Percentiles rank a stretch among this genome's conserved stretches.
These are phyloP conservation scores for Caloenas nicobarica DNA, from an alignment of 2,113 vertebrate species.

Conservation along the genomic window DNA sequence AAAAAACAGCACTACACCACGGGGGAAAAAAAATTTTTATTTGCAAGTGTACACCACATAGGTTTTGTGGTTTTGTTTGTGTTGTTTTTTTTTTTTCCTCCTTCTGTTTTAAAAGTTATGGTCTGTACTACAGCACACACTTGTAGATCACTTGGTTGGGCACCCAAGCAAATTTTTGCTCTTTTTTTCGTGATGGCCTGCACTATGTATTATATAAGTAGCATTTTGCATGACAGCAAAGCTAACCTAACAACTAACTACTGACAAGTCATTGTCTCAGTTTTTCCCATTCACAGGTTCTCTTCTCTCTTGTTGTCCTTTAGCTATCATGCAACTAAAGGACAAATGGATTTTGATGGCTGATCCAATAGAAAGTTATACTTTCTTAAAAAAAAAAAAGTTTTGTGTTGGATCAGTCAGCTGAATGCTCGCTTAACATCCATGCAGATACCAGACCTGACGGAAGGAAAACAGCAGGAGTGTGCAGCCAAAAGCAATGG, in stretches of 20 bases:
- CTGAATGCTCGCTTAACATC: neutral
- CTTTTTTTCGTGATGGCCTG: neutral
- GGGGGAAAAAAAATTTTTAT: neutral
- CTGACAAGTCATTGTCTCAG: neutral
- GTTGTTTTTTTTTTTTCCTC: neutral
- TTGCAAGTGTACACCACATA: neutral
- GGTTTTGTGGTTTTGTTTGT: no score
- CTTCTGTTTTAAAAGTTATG: neutral
- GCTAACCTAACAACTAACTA: neutral
- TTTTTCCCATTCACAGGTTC: neutral
- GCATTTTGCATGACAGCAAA: neutral
- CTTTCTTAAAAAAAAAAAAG: neutral
- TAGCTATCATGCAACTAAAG: neutral
- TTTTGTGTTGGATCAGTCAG: neutral
- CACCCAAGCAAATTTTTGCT: neutral
- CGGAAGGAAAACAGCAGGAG: neutral
- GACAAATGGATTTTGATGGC: neutral
- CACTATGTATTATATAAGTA: neutral
- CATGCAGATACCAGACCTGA: neutral
- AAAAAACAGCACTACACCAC: rapidly evolving
- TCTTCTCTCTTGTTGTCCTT: neutral
- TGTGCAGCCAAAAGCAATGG: neutral
- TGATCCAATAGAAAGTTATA: neutral
- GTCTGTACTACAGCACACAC: neutral
- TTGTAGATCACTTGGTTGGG: neutral